A percentile compares a stretch with the other conserved stretches of the same genome.
These are phyloP conservation scores for Ciconia boyciana DNA, from an alignment of 2,113 vertebrate genomes.

Conservation along the genomic window DNA sequence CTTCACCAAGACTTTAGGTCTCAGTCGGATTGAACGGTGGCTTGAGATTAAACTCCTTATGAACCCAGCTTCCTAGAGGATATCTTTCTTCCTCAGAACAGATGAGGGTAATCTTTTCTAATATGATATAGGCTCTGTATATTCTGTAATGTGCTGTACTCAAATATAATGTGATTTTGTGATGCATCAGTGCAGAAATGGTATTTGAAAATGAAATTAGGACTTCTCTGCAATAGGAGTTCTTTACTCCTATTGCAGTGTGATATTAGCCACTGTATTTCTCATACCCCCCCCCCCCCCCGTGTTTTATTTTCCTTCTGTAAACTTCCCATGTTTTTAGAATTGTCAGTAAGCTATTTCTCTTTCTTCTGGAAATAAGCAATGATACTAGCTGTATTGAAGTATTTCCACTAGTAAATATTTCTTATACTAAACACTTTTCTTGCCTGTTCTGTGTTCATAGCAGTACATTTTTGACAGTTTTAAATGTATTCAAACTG, in stretches of 20 bases:
- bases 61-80: neutral
- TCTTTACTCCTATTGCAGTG: neutral
- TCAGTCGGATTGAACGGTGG: fast-evolving
- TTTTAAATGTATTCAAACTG: neutral
- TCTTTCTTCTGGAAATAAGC: neutral
- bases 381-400: neutral
- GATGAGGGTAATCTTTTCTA: neutral
- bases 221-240: neutral
- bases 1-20: neutral
- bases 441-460: neutral
- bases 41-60: neutral
- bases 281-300: neutral
- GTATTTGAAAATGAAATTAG: neutral
- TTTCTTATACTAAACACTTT: neutral
- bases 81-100: neutral
- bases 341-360: neutral
- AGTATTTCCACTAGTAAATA: neutral
- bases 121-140: fast-evolving
- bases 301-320: neutral
- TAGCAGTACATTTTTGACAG: neutral
- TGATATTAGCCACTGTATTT: fast-evolving
- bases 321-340: neutral
- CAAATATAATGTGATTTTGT: neutral
- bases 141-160: neutral
- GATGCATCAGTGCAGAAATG: neutral